Evolutionary conservation across 2,113 vertebrate genomes (phyloP).

Genomic region (Anhinga anhinga): DNA sequence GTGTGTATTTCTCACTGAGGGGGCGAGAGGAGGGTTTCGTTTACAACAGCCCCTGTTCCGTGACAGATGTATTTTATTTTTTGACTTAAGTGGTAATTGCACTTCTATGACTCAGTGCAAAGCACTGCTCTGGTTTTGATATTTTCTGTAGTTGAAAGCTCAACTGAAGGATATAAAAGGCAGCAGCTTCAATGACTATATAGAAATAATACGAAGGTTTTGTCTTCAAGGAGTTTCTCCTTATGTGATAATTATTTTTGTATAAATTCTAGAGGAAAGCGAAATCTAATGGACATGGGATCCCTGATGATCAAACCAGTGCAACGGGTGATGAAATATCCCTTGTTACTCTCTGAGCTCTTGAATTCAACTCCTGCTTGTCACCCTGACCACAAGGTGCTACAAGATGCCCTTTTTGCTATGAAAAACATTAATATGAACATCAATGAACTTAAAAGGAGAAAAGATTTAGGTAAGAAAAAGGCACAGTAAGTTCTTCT

Average conservation of each 20-base stretch:
- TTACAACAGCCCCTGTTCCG: not conserved
- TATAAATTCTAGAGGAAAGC: constrained; percentile 82
- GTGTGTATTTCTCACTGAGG: not conserved
- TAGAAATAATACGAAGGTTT: not conserved
- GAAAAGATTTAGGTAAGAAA: constrained; percentile 91
- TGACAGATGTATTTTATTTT: not conserved
- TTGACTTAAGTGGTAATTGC: not conserved
- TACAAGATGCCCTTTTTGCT: constrained; percentile 83
- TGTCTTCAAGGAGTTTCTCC: not conserved
- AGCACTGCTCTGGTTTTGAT: not conserved
- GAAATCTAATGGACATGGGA: constrained; percentile 91
- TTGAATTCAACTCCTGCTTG: constrained; percentile 87
- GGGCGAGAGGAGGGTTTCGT: not conserved
- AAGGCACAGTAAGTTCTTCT: not conserved
- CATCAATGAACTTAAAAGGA: constrained; percentile 95
- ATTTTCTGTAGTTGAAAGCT: not conserved
- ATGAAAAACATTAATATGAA: constrained; percentile 88
- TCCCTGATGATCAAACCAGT: constrained; percentile 96
- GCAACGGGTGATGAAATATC: constrained; percentile 97
- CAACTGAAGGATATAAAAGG: not conserved
- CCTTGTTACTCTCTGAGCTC: constrained; percentile 86
- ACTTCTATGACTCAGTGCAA: not conserved
- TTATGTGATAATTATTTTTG: not conserved
- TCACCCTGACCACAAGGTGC: constrained; percentile 81
- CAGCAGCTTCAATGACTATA: not conserved